Evolutionary conservation across 2,888 invertebrate species (phyloP).

Genomic region (Agapetus fuscipes): DNA sequence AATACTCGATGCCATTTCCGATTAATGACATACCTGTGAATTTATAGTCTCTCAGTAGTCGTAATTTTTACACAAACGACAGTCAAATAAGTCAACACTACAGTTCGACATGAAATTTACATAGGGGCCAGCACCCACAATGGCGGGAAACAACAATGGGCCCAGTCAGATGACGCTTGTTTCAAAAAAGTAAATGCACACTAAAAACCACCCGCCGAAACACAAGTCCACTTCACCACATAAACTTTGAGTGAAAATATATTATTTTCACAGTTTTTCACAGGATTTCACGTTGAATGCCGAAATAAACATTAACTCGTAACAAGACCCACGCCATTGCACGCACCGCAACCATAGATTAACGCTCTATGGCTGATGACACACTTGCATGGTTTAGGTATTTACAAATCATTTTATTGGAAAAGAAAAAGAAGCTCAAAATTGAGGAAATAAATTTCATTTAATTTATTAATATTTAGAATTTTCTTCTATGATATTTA

Average conservation of each 20-base stretch:
- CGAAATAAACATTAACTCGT: slow-evolving; percentile 16
- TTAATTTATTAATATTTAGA: too few species aligned
- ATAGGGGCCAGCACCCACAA: slow-evolving; percentile 36
- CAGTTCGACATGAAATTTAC: slow-evolving; percentile 17
- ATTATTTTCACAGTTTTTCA: slow-evolving; percentile 3
- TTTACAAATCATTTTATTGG: too few species aligned
- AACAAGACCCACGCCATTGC: slow-evolving; percentile 20
- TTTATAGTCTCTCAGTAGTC: slow-evolving; percentile 23
- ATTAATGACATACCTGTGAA: slow-evolving; percentile 44
- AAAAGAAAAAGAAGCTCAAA: too few species aligned
- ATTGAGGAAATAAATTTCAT: too few species aligned
- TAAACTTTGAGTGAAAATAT: neutral
- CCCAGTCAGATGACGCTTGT: slow-evolving; percentile 45
- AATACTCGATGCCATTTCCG: slow-evolving; percentile 46
- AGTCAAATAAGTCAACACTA: slow-evolving; percentile 8
- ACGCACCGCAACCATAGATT: slow-evolving; percentile 19
- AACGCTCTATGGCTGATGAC: too few species aligned
- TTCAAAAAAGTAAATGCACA: slow-evolving; percentile 4
- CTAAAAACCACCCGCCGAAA: neutral
- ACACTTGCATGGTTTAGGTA: too few species aligned
- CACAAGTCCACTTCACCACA: neutral
- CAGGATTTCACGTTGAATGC: slow-evolving; percentile 7
- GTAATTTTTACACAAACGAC: slow-evolving; percentile 21
- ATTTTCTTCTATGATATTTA: too few species aligned
- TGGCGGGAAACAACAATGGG: slow-evolving; percentile 51